Base-by-base conservation (phyloP, 1,140 invertebrate species). In the Phocides pigmalion region DNA sequence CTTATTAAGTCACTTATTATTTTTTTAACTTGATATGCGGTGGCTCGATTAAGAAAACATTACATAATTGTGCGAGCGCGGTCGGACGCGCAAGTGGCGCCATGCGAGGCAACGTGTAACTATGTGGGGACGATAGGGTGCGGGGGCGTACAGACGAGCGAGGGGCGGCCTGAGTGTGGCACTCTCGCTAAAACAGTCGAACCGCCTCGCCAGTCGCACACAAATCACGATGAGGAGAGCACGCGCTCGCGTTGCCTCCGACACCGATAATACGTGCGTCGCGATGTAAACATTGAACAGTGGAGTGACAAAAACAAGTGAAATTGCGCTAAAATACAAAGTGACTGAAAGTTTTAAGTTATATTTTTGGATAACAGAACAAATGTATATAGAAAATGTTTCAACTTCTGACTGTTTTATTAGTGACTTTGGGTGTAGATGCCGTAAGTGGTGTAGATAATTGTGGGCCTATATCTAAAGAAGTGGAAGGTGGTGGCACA, bases 41-140 rank as follows among this genome's bases (percentile, higher is more conserved):
- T 81, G 69, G 82, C 74, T 89, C 80, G 79, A 90, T 87, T 86
- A 89, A 87, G 84, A 87, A 90, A 90, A 90, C 84, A 90, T 89
- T 89, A 87, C 80, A 89, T 90, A 90, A 90, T 90, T 90, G 86
- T 85, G 79, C 74, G 82, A 88, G 81, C 81, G 82, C 75, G 76
- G 74, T 72, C 72, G 68, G 70, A 69, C 74, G 81, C 79, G 85
- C 82, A 81, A 87, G 84, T 89, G 83, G 86, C 88, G 88, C 86
- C 88, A 72, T 84, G 81, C 81, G 76, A 82, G 73, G 54, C 47
- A 80, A 82, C 85, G 82, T 87, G 79, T 84, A 87, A 87, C 88
- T 89, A 87, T 87, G 82, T 82, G 74, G 80, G 77, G 79, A 72
- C 62, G 73, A 65, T 53, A 75, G 75, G 75, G 78, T 75, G 81